Base-by-base conservation (phyloP, 2,797 vertebrate species). In the Chaunax sp. region DNA sequence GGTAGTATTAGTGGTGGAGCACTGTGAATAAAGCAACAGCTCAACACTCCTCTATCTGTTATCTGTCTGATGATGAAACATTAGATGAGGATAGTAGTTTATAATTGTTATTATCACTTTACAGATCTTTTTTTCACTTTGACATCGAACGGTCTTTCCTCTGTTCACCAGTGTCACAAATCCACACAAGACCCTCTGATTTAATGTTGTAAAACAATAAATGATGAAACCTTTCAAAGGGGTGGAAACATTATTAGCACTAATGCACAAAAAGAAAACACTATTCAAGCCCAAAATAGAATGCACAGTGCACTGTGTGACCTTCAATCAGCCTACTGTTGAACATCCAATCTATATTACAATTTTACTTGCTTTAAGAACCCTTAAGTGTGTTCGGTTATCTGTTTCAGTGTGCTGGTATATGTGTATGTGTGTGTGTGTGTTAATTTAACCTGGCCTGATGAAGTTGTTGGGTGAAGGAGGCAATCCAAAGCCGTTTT, bases 391-490 rank as follows among this genome's bases (percentile, higher is more conserved):
- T 15, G 1, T 65, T 10, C 13, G 40, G 19, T 10, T 30, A 9
- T 40, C 2, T 55, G 28, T 25, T 3, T 37, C 6, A 28, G 4
- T 5, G 15, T 25, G 4, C 45, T 5, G 16, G 53, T 46, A 45
- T 44, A 13, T 47, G 20, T 38, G 6, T 23, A 15, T 41, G 1
- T 4, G 20, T 25, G 8, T 54, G 51, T 55, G 22, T 41, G 47
- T 28, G 5, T 51, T 37, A 35, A 46, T 53, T 75, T 85, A 16
- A 99, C 97, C 94, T 92, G 97, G 95, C 49, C 26, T 82, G 69
- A 99, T 98, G 90, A 98, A 99, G 89, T 99, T 99, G 80, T 88
- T 96, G 0, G 94, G 94, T 5, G 98, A 99, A 45, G 98, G 97
- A 61, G 93, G 93, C 12, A 99, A 85, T 45, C 93, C 97, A 41